Conservation (phyloP, 2,797 vertebrate species). For the Sebastes melanostomus region DNA sequence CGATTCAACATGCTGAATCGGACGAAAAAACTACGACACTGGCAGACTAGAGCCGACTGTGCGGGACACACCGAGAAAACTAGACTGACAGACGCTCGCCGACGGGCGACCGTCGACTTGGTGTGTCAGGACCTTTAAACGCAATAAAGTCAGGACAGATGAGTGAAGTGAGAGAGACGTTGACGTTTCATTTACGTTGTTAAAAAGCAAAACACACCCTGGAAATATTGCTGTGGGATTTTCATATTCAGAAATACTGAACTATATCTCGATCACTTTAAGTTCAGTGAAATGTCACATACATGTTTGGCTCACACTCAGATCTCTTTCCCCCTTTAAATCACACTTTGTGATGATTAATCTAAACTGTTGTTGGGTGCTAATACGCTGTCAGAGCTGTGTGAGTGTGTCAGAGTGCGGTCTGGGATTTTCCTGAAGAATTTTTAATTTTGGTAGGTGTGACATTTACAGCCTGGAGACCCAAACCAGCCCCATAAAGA, state of each 20-base stretch:
- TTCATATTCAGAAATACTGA: not conserved
- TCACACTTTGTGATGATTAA: conserved; percentile 9
- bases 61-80: no score
- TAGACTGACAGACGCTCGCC: no score
- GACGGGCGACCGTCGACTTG: no score
- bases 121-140: no score
- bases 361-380: conserved; percentile 4
- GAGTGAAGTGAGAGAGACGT: not conserved
- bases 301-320: not conserved
- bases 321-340: not conserved
- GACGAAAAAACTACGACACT: no score
- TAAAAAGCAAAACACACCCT: not conserved
- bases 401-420: conserved; percentile 1
- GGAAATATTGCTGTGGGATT: not conserved
- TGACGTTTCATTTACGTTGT: no score
- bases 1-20: no score
- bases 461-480: conserved; percentile 73
- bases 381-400: not conserved
- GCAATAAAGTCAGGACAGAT: not conserved
- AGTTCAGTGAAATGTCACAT: not conserved
- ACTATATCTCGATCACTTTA: not conserved
- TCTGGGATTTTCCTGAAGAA: conserved; percentile 63
- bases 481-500: conserved; percentile 66
- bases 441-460: conserved; percentile 80
- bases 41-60: no score